Evolutionary conservation across 2,797 vertebrate species (phyloP).

Genomic region (Gambelia wislizenii): DNA sequence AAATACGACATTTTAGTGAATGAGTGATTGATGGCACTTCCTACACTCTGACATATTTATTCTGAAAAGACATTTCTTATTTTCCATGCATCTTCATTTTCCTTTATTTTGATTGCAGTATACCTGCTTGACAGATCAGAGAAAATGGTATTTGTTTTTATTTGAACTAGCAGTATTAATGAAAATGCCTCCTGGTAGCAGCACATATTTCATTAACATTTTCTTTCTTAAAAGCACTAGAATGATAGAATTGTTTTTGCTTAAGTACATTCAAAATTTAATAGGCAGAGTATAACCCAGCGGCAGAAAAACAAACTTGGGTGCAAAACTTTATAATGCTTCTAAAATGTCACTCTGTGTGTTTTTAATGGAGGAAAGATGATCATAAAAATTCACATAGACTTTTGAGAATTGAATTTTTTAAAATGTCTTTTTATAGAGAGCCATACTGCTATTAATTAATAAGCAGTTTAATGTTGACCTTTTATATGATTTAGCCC

Average conservation of each 20-base stretch:
- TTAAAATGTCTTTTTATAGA: too few species aligned
- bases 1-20: background rate
- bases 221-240: conserved; percentile 72
- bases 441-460: too few species aligned
- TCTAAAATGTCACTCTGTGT: background rate
- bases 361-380: conserved; percentile 34
- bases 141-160: conserved; percentile 74
- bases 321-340: conserved; percentile 27
- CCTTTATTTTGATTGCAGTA: conserved; percentile 50
- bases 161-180: conserved; percentile 79
- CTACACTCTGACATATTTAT: conserved; percentile 21
- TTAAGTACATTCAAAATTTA: conserved; percentile 66
- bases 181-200: conserved; percentile 77
- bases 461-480: too few species aligned
- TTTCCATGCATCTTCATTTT: conserved; percentile 31
- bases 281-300: conserved; percentile 31
- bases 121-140: conserved; percentile 71
- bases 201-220: conserved; percentile 75
- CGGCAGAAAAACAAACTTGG: conserved; percentile 52
- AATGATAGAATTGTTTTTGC: conserved; percentile 67
- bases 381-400: background rate
- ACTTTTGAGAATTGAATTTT: too few species aligned
- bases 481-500: too few species aligned
- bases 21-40: background rate
- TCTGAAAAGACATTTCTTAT: conserved; percentile 42